Evolutionary conservation across 2,113 vertebrate species (phyloP).

Genomic region (Rutilus rutilus): DNA sequence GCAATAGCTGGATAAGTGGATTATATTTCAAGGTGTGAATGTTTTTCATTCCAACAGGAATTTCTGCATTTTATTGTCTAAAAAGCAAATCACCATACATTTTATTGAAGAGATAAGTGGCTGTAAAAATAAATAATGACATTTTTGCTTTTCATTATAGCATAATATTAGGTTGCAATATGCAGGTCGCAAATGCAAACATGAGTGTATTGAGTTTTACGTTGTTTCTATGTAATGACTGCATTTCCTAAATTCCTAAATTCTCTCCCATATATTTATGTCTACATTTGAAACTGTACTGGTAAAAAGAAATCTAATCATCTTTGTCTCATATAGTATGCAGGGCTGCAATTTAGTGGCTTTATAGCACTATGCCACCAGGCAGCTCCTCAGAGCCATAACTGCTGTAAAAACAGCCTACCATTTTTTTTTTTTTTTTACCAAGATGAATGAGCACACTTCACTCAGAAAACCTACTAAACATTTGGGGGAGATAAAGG

Average conservation of each 20-base stretch:
- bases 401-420: conserved; percentile 16
- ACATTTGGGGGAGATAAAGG: conserved; percentile 56
- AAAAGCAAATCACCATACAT: conserved; percentile 9
- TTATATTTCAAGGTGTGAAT: conserved; percentile 31
- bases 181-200: neutral
- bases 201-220: neutral
- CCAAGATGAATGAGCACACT: conserved; percentile 36
- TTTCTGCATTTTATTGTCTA: neutral
- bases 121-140: neutral
- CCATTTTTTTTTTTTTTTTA: neutral
- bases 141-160: neutral
- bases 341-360: conserved; percentile 3
- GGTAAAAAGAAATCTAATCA: neutral
- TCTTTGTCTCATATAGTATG: neutral
- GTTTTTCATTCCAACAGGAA: neutral
- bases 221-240: neutral
- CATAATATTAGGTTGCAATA: neutral
- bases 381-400: neutral
- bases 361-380: neutral
- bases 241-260: neutral
- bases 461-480: conserved; percentile 35
- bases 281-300: neutral
- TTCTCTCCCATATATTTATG: neutral
- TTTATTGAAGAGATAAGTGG: conserved; percentile 3
- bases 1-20: conserved; percentile 1